Evolutionary conservation across 2,113 vertebrate genomes (phyloP), one percentile per base, ranked within the genome.

Genomic region (Sceloporus tristichus): DNA sequence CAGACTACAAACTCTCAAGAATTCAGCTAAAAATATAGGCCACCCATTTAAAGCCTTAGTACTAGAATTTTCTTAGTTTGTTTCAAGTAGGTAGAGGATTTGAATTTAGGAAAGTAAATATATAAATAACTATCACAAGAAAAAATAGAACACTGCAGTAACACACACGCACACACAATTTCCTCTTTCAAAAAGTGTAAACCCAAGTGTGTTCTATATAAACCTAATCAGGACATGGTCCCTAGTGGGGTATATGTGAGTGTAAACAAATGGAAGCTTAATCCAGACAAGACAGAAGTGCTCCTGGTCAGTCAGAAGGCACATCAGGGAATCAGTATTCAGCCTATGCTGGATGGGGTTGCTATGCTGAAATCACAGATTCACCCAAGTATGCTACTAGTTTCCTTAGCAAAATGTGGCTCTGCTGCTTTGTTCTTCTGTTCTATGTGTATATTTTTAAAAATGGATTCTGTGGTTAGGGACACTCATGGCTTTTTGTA

Each of bases 331-430:
- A 62, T 18, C 13, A 14, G 59, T 1, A 62, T 62, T 62, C 59
- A 62, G 16, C 18, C 18, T 62, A 14, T 18, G 4, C 59, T 62
- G 59, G 14, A 62, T 62, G 59, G 13, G 14, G 13, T 62, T 62
- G 16, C 14, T 62, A 59, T 59, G 56, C 56, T 59, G 56, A 59
- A 59, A 59, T 59, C 9, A 2, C 56, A 59, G 48, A 48, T 48
- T 48, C 48, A 48, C 56, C 54, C 13, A 27, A 56, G 19, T 53
- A 87, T 92, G 25, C 13, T 90, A 80, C 83, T 9, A 87, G 80
- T 85, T 76, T 11, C 68, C 70, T 25, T 70, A 81, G 18, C 38
- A 89, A 75, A 38, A 18, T 16, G 29, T 9, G 42, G 40, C 42
- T 77, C 13, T 0, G 0, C 16, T 80, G n/a, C 77, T 70, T 19